Evolutionary conservation across 1,140 invertebrate species (phyloP).

Genomic region (Drosophila ficusphila): DNA sequence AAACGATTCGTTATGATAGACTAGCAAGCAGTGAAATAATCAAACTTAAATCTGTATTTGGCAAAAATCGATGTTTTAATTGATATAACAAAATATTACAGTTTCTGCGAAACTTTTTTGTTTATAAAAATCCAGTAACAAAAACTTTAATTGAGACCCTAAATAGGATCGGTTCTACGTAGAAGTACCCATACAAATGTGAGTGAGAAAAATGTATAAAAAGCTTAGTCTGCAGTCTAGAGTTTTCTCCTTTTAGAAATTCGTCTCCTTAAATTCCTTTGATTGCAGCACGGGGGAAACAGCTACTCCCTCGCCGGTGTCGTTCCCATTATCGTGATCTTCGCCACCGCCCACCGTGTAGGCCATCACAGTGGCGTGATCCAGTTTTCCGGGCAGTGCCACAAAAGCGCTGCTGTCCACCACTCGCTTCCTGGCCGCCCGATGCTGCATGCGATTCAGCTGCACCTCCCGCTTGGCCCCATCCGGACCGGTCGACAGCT

Average conservation of each 20-base stretch:
- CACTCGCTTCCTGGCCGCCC: constrained; percentile 74
- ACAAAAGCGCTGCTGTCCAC: constrained; percentile 85
- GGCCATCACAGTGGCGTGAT: constrained; percentile 95
- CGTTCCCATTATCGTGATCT: constrained; percentile 18
- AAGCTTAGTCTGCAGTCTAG: constrained; percentile 41
- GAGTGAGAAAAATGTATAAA: constrained; percentile 27
- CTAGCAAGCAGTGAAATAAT: too few species aligned
- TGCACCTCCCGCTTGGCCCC: constrained; percentile 88
- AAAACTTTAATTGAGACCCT: background rate
- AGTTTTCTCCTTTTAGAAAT: constrained; percentile 53
- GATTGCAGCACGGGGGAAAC: constrained; percentile 70
- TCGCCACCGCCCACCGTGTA: constrained; percentile 88
- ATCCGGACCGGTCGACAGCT: constrained; percentile 87
- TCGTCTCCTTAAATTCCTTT: constrained; percentile 81
- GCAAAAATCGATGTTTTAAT: constrained; percentile 2
- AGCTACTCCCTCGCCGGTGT: constrained; percentile 23
- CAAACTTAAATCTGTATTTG: constrained; percentile 23
- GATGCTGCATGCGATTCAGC: constrained; percentile 88
- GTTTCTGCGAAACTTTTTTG: background rate
- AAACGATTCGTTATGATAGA: too few species aligned
- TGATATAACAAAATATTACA: background rate
- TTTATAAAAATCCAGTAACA: background rate
- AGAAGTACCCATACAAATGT: constrained; percentile 30
- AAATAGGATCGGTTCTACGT: background rate
- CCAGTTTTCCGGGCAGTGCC: constrained; percentile 94